Conservation (phyloP, 2,797 vertebrate genomes). For the Halcyon smyrnensis region DNA sequence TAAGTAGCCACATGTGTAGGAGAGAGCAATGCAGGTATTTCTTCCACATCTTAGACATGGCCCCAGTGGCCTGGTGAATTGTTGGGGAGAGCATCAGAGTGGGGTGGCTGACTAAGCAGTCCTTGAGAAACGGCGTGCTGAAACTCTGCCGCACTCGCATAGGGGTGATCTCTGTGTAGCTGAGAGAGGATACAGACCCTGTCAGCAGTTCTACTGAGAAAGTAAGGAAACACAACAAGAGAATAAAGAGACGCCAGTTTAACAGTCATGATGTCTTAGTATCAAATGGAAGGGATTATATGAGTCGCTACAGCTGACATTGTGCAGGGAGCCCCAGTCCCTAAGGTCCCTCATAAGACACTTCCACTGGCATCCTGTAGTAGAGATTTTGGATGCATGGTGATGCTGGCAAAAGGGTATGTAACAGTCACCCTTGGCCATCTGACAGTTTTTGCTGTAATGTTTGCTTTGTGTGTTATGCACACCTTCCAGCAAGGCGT, state of each 20-base stretch:
- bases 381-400: background rate
- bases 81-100: background rate
- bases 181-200: background rate
- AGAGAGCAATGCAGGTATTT: background rate
- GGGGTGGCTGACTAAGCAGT: background rate
- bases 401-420: background rate
- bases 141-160: background rate
- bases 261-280: background rate
- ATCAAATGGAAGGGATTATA: background rate
- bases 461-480: background rate
- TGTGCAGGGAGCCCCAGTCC: background rate
- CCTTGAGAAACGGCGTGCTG: background rate
- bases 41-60: background rate
- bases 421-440: background rate
- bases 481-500: constrained; percentile 3
- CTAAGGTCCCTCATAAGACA: background rate
- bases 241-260: background rate
- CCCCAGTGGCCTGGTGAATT: background rate
- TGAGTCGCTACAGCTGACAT: background rate
- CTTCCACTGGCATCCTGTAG: background rate
- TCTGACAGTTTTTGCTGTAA: background rate
- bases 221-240: background rate
- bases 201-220: background rate
- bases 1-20: background rate
- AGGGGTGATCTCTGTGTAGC: background rate